Evolutionary conservation across 2,797 vertebrate genomes (phyloP).

Genomic region (Smutsia gigantea): DNA sequence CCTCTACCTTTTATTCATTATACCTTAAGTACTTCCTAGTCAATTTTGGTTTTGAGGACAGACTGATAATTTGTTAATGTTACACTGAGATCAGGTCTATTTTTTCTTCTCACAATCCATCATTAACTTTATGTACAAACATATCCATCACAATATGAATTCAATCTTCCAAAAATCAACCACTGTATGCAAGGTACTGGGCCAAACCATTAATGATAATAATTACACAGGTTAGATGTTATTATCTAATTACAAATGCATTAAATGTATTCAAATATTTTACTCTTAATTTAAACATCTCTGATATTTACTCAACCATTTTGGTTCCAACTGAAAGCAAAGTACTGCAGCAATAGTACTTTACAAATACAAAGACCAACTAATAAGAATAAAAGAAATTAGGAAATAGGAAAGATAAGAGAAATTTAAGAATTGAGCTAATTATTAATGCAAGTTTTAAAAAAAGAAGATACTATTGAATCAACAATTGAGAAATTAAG

Average conservation of each 20-base stretch:
- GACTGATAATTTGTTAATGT: background rate
- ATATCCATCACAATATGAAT: background rate
- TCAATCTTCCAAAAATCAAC: conserved; percentile 1
- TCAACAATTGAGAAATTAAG: conserved; percentile 14
- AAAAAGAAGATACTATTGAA: background rate
- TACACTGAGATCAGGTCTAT: background rate
- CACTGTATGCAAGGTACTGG: background rate
- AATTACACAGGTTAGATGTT: background rate
- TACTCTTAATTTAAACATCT: background rate
- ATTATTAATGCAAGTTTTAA: background rate
- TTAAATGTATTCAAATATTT: background rate
- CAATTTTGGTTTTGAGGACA: conserved; percentile 18
- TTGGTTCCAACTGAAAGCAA: conserved; percentile 36
- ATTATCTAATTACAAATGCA: conserved; percentile 3
- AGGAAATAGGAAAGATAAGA: background rate
- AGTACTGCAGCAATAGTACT: conserved; percentile 4
- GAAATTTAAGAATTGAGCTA: background rate
- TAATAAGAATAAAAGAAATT: conserved; percentile 5
- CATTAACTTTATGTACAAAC: conserved; percentile 44
- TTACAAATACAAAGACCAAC: background rate
- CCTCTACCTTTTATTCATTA: background rate
- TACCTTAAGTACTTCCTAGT: background rate
- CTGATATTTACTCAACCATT: background rate
- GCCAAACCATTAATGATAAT: background rate
- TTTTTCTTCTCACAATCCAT: background rate